phyloP scores from a whole-genome alignment of 2,113 vertebrate species.

The Euleptes europaea region DNA sequence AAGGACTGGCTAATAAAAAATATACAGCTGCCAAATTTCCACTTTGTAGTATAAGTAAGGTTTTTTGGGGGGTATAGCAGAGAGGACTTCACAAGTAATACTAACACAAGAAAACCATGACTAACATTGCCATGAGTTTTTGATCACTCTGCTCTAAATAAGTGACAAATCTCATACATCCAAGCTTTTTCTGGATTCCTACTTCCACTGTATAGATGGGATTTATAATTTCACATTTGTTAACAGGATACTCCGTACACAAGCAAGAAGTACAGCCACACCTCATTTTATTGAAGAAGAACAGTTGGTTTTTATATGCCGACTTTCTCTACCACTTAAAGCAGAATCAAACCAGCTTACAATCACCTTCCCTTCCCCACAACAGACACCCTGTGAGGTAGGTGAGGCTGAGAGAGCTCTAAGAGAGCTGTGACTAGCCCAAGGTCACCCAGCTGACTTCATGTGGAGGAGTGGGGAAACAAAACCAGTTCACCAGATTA shows the following conservation, averaged over 20 bases:
- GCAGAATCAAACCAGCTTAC: too few relatives aligned
- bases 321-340: too few relatives aligned
- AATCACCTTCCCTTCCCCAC: too few relatives aligned
- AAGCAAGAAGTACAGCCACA: neutral
- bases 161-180: neutral
- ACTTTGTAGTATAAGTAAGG: conserved; percentile 45
- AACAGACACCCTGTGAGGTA: too few relatives aligned
- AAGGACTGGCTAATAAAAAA: conserved; percentile 55
- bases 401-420: too few relatives aligned
- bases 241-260: neutral
- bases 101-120: neutral
- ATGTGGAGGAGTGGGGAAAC: too few relatives aligned
- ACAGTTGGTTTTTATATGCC: too few relatives aligned
- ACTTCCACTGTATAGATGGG: neutral
- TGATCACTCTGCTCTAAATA: neutral
- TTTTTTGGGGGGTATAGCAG: neutral
- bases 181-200: neutral
- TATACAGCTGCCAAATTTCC: conserved; percentile 56
- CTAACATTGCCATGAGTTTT: neutral
- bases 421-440: too few relatives aligned
- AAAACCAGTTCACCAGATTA: too few relatives aligned
- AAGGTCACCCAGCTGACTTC: too few relatives aligned
- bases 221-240: neutral
- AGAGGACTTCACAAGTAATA: neutral
- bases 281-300: too few relatives aligned